A percentile compares a stretch with the other conserved stretches of the same genome.
phyloP scores from a whole-genome alignment of 2,113 vertebrate genomes.

The Brachyhypopomus occidentalis region DNA sequence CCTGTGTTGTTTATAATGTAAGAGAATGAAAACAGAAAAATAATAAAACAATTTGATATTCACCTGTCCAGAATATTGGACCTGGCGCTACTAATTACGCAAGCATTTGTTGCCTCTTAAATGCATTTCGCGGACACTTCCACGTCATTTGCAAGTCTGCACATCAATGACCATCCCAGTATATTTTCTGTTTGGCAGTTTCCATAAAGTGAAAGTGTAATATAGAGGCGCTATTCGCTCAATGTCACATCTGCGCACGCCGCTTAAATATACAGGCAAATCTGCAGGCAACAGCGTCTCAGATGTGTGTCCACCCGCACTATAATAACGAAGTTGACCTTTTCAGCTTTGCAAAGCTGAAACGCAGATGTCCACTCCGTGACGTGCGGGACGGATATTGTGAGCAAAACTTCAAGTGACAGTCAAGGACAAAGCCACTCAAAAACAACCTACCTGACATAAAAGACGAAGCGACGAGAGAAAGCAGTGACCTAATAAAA shows the following conservation, averaged over 20 bases:
- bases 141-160: neutral
- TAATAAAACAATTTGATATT: neutral
- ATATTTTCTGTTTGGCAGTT: neutral
- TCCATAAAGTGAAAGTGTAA: neutral
- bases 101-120: neutral
- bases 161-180: neutral
- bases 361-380: neutral
- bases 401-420: conserved; percentile 23
- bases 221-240: neutral
- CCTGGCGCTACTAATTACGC: neutral
- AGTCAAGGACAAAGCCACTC: neutral
- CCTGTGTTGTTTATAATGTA: too few species aligned
- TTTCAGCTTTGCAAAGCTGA: neutral
- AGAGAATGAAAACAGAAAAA: too few species aligned
- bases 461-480: conserved; percentile 74
- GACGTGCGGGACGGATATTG: neutral
- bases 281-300: too few species aligned
- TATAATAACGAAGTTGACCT: neutral
- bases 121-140: neutral
- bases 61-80: neutral
- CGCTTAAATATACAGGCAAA: too few species aligned
- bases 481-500: conserved; percentile 75
- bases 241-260: neutral
- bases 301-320: neutral
- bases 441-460: conserved; percentile 72